These are phyloP conservation scores for Hybognathus amarus DNA, from an alignment of 2,797 vertebrate species.

Conservation along the genomic window DNA sequence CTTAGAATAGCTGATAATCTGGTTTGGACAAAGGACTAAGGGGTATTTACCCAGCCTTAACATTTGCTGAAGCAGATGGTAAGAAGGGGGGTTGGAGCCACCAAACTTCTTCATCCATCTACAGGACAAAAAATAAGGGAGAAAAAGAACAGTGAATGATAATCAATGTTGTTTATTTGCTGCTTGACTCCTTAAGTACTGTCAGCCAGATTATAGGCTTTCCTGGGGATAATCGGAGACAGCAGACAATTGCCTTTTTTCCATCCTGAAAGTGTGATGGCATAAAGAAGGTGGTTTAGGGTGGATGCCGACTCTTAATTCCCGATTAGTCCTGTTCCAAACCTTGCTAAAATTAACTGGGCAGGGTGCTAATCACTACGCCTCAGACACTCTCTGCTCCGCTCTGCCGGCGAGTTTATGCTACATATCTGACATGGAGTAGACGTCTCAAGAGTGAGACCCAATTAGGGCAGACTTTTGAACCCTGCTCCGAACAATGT, in stretches of 20 bases:
- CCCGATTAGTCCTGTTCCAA: constrained; percentile 84
- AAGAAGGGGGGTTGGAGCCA: constrained; percentile 67
- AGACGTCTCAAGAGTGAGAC: constrained; percentile 53
- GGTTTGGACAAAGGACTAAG: constrained; percentile 82
- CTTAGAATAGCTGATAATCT: constrained; percentile 84
- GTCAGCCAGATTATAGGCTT: constrained; percentile 88
- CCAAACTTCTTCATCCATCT: constrained; percentile 69
- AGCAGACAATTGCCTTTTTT: constrained; percentile 87
- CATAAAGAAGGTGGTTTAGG: constrained; percentile 79
- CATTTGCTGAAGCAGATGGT: constrained; percentile 86
- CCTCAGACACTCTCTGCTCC: constrained; percentile 68
- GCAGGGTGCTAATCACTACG: constrained; percentile 81
- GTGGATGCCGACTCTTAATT: constrained; percentile 84
- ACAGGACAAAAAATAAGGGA: constrained; percentile 52
- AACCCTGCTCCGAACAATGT: constrained; percentile 49
- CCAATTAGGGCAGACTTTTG: constrained; percentile 57
- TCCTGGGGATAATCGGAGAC: constrained; percentile 84
- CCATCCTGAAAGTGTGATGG: constrained; percentile 76
- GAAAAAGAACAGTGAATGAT: constrained; percentile 83
- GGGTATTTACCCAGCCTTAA: constrained; percentile 82
- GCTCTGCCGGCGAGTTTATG: constrained; percentile 34
- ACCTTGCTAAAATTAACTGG: constrained; percentile 83
- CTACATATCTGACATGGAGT: constrained; percentile 53
- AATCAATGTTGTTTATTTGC: constrained; percentile 91
- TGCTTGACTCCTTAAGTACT: constrained; percentile 89